phyloP scores from a whole-genome alignment of 2,797 vertebrate genomes.

The Pelochelys cantorii region DNA sequence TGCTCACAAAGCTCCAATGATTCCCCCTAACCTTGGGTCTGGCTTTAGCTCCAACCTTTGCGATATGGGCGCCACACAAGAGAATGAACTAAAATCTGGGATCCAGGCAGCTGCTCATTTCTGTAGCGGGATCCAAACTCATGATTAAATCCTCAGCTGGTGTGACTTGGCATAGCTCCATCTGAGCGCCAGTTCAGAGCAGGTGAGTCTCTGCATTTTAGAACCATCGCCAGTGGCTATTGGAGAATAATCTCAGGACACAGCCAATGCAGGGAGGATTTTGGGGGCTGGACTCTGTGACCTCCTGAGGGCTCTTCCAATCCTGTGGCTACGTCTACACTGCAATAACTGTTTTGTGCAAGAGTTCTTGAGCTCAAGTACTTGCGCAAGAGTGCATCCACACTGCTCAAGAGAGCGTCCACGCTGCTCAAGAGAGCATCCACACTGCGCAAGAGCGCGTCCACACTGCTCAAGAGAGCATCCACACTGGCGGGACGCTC shows the following conservation, averaged over 20 bases:
- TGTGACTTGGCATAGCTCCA: background rate
- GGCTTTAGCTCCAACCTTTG: background rate
- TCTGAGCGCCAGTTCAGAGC: background rate
- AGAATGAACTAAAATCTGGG: background rate
- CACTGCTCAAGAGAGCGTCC: too few relatives aligned
- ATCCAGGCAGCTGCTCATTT: background rate
- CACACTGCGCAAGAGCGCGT: too few relatives aligned
- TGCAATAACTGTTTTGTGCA: too few relatives aligned
- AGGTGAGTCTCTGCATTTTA: background rate
- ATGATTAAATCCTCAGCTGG: fast-evolving
- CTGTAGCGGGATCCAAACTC: background rate
- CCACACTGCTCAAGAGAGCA: too few relatives aligned
- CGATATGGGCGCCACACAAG: background rate
- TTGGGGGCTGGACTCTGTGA: too few relatives aligned
- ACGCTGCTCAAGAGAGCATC: too few relatives aligned
- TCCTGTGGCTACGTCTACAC: too few relatives aligned
- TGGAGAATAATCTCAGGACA: background rate
- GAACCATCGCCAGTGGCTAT: fast-evolving
- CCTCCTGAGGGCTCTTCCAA: too few relatives aligned
- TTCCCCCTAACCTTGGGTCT: background rate
- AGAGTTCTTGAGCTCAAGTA: too few relatives aligned
- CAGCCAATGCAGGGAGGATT: background rate
- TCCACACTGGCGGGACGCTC: too few relatives aligned
- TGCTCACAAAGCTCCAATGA: background rate
- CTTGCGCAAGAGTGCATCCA: too few relatives aligned